These are phyloP conservation scores for Campoplex capitator DNA, from an alignment of 2,888 invertebrate genomes.

Conservation along the genomic window DNA sequence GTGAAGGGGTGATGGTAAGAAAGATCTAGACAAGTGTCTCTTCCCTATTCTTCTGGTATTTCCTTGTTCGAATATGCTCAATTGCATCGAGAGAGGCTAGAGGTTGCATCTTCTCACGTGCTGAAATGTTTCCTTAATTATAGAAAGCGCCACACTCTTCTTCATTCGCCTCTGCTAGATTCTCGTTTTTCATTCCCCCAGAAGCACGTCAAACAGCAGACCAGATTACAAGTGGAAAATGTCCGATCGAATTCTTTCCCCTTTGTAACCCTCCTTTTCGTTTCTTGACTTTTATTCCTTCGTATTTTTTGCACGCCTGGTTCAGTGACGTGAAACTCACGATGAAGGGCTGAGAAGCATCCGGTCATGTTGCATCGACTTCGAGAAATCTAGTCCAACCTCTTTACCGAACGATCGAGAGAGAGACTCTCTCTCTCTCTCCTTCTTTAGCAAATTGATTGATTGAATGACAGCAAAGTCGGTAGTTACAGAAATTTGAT, in stretches of 20 bases:
- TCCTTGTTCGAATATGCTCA: constrained; percentile 19
- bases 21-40: constrained; percentile 11
- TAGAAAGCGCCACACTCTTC: constrained; percentile 20
- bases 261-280: constrained; percentile 2
- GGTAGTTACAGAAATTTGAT: no score
- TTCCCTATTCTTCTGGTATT: constrained; percentile 10
- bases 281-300: neutral
- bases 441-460: no score
- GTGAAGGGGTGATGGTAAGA: neutral
- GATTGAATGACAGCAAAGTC: no score
- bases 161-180: neutral
- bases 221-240: constrained; percentile 60
- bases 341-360: constrained; percentile 51
- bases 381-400: constrained; percentile 18
- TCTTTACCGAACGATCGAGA: neutral
- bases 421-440: constrained; percentile 8
- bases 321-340: constrained; percentile 47
- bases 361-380: constrained; percentile 20
- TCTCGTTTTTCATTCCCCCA: constrained; percentile 9
- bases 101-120: constrained; percentile 17
- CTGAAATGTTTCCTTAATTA: constrained; percentile 58
- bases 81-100: constrained; percentile 4
- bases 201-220: constrained; percentile 48
- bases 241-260: constrained; percentile 52
- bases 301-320: neutral